Base-by-base conservation (phyloP, 2,797 vertebrate genomes). In the Sebastes vulpes region DNA sequence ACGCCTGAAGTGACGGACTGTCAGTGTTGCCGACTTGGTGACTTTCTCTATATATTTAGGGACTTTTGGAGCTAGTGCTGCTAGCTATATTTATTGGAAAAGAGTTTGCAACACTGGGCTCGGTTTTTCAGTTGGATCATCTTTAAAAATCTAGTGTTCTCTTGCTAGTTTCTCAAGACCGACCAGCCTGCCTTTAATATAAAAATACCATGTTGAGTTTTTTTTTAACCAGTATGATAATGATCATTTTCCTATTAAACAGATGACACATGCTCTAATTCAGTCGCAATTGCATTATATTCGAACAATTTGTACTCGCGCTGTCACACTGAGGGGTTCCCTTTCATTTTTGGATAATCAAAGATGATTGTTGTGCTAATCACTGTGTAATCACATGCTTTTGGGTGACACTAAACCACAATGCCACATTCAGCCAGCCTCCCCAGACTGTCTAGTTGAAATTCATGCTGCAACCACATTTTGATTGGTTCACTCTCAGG, bases 301-400 rank as follows among this genome's bases (percentile, higher is more conserved):
- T 71, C 8, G 0, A 58, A 46, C 21, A 26, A 26, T 70, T 60
- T 61, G 42, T 2, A 9, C 23, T 60, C n/a, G n/a, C 26, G 35
- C 42, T 59, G 10, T 59, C 73, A 9, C 65, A 60, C 20, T 56
- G 23, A 72, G 32, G 2, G 26, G 28, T 57, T n/a, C 46, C 67
- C 29, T 79, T 76, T 79, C 3, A 58, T 65, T 84, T 50, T 73
- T 11, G 10, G 32, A 59, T 48, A 35, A 77, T 76, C 52, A 54
- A 46, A 69, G 38, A 67, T 58, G 50, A 72, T 72, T 76, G 42
- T 72, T 68, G 35, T 64, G 67, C 28, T 72, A 68, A 76, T 80
- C 32, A 21, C 31, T 18, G 28, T 50, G 65, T 67, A 65, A 79
- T 77, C 28, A 65, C 28, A 73, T 56, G 42, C 31, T 48, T 65